These are phyloP conservation scores for Poeciliopsis presidionis DNA, from an alignment of 2,797 vertebrate species.

Conservation along the genomic window DNA sequence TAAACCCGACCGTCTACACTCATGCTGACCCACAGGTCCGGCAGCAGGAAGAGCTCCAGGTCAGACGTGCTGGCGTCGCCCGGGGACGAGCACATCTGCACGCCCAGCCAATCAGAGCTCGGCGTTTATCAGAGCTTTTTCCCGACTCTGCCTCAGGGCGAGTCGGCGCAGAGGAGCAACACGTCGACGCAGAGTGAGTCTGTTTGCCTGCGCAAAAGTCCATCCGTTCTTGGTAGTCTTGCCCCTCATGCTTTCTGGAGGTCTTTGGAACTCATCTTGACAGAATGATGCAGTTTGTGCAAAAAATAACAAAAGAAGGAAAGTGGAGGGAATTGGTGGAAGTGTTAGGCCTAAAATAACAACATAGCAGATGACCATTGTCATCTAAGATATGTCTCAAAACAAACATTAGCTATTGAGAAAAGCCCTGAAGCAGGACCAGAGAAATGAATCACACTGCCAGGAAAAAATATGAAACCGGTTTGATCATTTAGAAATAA, in stretches of 20 bases:
- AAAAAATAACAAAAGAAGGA: background rate
- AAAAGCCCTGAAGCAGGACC: background rate
- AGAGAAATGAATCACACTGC: background rate
- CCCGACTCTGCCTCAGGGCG: conserved; percentile 80
- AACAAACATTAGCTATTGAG: background rate
- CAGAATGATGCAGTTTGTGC: background rate
- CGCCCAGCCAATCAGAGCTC: conserved; percentile 87
- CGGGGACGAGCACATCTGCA: conserved; percentile 73
- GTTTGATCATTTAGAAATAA: background rate
- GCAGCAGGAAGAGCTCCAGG: conserved; percentile 85
- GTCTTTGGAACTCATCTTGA: background rate
- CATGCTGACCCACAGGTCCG: conserved; percentile 3
- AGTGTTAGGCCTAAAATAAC: background rate
- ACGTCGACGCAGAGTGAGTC: conserved; percentile 71
- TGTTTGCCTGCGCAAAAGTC: background rate
- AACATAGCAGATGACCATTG: background rate
- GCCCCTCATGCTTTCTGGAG: background rate
- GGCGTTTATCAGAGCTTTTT: conserved; percentile 87
- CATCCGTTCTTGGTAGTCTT: background rate
- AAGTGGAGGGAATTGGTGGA: background rate
- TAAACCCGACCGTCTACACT: background rate
- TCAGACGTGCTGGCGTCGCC: conserved; percentile 72
- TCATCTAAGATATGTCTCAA: background rate
- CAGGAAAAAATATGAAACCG: background rate
- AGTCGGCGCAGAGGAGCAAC: conserved; percentile 86